phyloP scores from a whole-genome alignment of 2,797 vertebrate genomes.

The Gila robusta region DNA sequence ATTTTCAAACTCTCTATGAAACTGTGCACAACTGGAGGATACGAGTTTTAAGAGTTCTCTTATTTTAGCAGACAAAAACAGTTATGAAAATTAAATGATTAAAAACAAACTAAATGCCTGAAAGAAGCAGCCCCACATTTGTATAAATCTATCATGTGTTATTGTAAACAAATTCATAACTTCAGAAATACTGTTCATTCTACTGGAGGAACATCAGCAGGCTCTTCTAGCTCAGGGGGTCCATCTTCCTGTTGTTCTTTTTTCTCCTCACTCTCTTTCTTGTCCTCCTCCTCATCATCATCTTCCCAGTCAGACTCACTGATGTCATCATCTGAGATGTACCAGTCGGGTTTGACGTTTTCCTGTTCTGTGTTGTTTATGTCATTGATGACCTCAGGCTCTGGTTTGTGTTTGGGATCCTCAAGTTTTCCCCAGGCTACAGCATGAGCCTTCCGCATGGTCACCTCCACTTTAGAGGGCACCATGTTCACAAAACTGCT shows the following conservation, averaged over 20 bases:
- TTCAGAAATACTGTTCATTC: slow-evolving; percentile 20
- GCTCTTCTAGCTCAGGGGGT: slow-evolving; percentile 74
- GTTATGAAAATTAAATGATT: neutral
- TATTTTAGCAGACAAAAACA: neutral
- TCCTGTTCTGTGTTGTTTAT: slow-evolving; percentile 26
- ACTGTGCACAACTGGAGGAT: neutral
- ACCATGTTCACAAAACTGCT: slow-evolving; percentile 87
- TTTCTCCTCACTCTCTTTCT: slow-evolving; percentile 41
- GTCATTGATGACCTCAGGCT: slow-evolving; percentile 61
- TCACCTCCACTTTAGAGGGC: slow-evolving; percentile 91
- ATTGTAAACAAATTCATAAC: neutral
- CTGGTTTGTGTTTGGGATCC: slow-evolving; percentile 77
- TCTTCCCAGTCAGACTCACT: slow-evolving; percentile 81
- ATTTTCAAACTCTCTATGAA: neutral
- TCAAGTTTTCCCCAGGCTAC: slow-evolving; percentile 92
- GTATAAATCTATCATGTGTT: neutral
- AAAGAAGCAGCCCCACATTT: neutral
- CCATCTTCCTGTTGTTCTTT: slow-evolving; percentile 25
- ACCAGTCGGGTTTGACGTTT: slow-evolving; percentile 64
- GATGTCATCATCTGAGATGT: slow-evolving; percentile 83
- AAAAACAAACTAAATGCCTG: neutral
- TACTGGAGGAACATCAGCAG: slow-evolving; percentile 43
- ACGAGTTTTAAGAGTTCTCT: neutral
- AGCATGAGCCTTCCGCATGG: slow-evolving; percentile 83
- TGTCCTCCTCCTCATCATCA: neutral